Evolutionary conservation across 2,797 vertebrate genomes (phyloP), one percentile per base, ranked within the genome.

Genomic region (Sebastes taczanowskii): DNA sequence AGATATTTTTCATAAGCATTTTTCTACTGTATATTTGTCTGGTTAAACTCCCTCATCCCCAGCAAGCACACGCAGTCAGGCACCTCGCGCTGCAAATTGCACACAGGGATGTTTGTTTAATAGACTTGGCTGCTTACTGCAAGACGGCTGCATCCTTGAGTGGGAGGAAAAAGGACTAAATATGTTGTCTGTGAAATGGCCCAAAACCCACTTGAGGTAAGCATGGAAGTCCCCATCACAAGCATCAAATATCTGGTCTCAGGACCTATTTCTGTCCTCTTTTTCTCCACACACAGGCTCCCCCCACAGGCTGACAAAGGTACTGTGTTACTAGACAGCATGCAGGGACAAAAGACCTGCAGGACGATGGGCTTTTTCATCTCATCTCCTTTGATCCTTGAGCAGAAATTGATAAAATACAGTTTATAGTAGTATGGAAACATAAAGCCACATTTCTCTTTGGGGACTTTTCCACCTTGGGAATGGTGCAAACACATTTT

Each of bases 151-250:
- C 86, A 90, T 92, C 90, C 90, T 85, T 74, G 91, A 91, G 94
- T 94, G 91, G 94, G 91, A 92, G 88, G 90, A 79, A 91, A 55
- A 89, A 88, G 60, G 74, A 89, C 90, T 90, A 92, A 94, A 92
- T 92, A 92, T 94, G 90, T 83, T 91, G 88, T 93, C 86, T 92
- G 90, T 88, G 92, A 93, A 93, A 93, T 91, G 87, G 89, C 89
- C 89, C 89, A 78, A 92, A 94, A 95, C 92, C 89, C 91, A 94
- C 93, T 94, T 93, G 88, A 94, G 91, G 90, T 91, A 88, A 92
- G 87, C 76, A 53, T 93, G 93, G 92, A 95, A 95, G 91, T 95
- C 94, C 95, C 93, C 92, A 90, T 92, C 82, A 88, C 81, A 75
- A 29, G 73, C 84, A 78, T 78, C 72, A 89, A 88, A 82, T 89